These are phyloP conservation scores for Caenorhabditis drosophilae DNA, from an alignment of 2,888 invertebrate genomes.

Conservation along the genomic window DNA sequence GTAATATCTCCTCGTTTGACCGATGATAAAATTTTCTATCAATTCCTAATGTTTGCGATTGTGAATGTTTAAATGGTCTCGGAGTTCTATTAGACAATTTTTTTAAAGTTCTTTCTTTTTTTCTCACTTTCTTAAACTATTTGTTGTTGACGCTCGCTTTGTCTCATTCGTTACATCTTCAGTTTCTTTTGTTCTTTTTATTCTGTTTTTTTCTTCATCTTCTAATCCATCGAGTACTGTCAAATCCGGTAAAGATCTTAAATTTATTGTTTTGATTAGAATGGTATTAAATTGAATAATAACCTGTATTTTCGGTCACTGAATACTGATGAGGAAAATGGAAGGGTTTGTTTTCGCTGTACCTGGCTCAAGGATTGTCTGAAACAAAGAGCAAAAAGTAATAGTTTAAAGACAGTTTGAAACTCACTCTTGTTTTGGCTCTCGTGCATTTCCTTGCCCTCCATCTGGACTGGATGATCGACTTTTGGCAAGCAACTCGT, in stretches of 20 bases:
- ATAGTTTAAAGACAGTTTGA: no score
- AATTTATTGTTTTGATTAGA: neutral
- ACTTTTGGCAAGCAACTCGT: conserved; percentile 25
- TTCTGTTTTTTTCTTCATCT: conserved; percentile 6
- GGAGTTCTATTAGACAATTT: conserved; percentile 2
- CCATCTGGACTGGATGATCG: conserved; percentile 40
- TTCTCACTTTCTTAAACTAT: no score
- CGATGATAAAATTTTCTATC: conserved; percentile 28
- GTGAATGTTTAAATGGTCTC: conserved; percentile 30
- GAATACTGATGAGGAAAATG: conserved; percentile 62
- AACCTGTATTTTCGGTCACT: conserved; percentile 55
- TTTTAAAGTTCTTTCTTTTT: conserved; percentile 2
- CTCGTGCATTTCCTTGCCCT: conserved; percentile 34
- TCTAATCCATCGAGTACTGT: conserved; percentile 27
- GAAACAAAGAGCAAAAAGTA: conserved; percentile 8
- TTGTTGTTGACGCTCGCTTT: no score
- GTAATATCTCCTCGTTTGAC: conserved; percentile 32
- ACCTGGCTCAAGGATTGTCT: conserved; percentile 43
- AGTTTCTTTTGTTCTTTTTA: conserved; percentile 2
- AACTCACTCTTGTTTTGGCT: conserved; percentile 30
- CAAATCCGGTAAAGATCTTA: conserved; percentile 61
- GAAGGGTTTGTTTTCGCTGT: conserved; percentile 50
- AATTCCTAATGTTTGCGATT: conserved; percentile 29
- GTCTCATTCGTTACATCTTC: no score
- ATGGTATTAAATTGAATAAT: neutral